Percentiles rank a stretch among this genome's conserved stretches.
phyloP scores from a whole-genome alignment of 1,140 invertebrate genomes.

The Pentalonia nigronervosa region DNA sequence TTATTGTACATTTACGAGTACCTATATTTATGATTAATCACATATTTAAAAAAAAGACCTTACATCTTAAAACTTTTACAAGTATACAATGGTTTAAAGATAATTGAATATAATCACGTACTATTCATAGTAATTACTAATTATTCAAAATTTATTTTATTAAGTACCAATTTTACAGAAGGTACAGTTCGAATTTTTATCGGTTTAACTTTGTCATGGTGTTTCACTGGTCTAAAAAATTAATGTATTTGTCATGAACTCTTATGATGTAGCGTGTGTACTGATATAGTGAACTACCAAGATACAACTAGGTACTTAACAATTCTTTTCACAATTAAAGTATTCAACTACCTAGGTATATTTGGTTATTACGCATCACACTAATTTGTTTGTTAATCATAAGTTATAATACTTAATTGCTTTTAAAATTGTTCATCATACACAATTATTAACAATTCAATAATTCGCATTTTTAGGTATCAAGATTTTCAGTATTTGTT shows the following conservation, averaged over 20 bases:
- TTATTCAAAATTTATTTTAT: background rate
- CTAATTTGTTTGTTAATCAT: constrained; percentile 6
- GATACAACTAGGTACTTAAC: too few species aligned
- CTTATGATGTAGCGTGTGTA: background rate
- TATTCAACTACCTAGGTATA: background rate
- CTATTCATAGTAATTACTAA: background rate
- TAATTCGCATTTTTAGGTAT: background rate
- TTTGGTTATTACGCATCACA: background rate
- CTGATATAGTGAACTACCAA: background rate
- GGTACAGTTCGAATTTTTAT: background rate
- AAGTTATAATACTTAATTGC: background rate
- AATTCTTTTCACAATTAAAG: background rate
- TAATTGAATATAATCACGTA: background rate
- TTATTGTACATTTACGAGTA: too few species aligned
- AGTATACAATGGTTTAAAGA: too few species aligned
- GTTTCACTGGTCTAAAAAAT: background rate
- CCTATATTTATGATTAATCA: background rate
- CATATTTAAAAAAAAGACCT: too few species aligned
- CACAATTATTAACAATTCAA: background rate
- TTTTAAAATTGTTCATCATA: background rate
- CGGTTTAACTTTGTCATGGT: background rate
- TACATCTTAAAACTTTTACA: background rate
- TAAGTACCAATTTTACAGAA: background rate
- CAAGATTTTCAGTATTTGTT: background rate
- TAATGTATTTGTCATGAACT: background rate